Conservation (phyloP, 1,140 invertebrate species). For the Phenacoccus solenopsis region DNA sequence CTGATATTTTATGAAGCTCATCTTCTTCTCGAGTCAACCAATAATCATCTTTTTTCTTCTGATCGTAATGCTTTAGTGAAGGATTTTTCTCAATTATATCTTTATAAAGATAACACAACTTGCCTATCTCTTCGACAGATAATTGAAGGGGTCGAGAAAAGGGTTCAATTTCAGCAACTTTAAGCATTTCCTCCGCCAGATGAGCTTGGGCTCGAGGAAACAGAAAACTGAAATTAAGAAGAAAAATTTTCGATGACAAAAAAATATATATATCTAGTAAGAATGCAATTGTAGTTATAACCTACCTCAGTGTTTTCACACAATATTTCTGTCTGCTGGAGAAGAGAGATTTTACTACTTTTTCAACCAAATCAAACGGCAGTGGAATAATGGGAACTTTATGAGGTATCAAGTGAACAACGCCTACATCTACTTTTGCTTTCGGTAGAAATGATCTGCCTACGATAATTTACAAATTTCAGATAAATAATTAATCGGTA, state of each 20-base stretch:
- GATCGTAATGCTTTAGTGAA: slow-evolving; percentile 54
- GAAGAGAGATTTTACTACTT: slow-evolving; percentile 76
- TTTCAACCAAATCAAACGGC: slow-evolving; percentile 79
- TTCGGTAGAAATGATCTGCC: slow-evolving; percentile 78
- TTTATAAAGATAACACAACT: slow-evolving; percentile 62
- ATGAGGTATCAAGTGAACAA: slow-evolving; percentile 75
- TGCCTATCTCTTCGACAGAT: slow-evolving; percentile 61
- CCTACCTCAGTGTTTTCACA: slow-evolving; percentile 47
- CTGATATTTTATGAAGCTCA: not conserved
- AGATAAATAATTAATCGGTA: slow-evolving; percentile 6
- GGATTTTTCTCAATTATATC: slow-evolving; percentile 55
- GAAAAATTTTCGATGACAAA: not conserved
- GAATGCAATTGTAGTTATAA: slow-evolving; percentile 18
- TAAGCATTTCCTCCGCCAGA: slow-evolving; percentile 52
- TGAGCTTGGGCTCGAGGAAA: slow-evolving; percentile 60
- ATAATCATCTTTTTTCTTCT: slow-evolving; percentile 33
- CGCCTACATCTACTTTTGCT: slow-evolving; percentile 90
- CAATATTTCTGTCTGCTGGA: slow-evolving; percentile 75
- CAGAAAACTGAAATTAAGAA: slow-evolving; percentile 42
- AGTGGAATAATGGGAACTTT: slow-evolving; percentile 60
- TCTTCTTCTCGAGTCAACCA: slow-evolving; percentile 4
- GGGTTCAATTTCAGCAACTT: slow-evolving; percentile 58
- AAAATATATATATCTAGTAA: not conserved
- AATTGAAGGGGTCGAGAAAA: slow-evolving; percentile 52
- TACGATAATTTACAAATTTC: slow-evolving; percentile 26